phyloP scores from a whole-genome alignment of 2,113 vertebrate genomes.

The Misgurnus mizolepis region DNA sequence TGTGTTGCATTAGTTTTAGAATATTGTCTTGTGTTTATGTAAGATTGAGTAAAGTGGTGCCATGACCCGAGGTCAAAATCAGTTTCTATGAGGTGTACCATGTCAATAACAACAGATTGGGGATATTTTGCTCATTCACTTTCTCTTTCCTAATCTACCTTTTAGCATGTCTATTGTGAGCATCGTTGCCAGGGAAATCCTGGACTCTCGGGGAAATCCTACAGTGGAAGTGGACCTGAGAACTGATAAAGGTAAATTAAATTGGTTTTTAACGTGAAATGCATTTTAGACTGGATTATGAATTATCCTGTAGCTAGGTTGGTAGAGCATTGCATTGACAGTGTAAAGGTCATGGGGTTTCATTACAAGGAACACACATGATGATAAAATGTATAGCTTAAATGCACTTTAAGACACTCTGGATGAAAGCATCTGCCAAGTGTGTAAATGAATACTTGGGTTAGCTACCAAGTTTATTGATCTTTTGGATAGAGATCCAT shows the following conservation, averaged over 20 bases:
- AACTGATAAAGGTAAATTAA: slow-evolving; percentile 85
- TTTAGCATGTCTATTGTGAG: slow-evolving; percentile 81
- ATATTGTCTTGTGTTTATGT: background rate
- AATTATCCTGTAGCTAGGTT: background rate
- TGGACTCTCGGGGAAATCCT: slow-evolving; percentile 95
- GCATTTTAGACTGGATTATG: background rate
- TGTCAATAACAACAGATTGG: background rate
- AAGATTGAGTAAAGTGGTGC: background rate
- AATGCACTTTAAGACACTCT: too few species aligned
- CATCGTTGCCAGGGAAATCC: slow-evolving; percentile 90
- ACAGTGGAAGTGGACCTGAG: slow-evolving; percentile 90
- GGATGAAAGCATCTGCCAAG: too few species aligned
- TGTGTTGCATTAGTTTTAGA: too few species aligned
- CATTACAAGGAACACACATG: too few species aligned
- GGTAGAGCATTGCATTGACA: too few species aligned
- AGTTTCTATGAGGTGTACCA: too few species aligned
- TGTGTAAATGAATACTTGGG: background rate
- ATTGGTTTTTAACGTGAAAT: background rate
- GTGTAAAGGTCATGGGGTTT: too few species aligned
- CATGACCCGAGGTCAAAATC: background rate
- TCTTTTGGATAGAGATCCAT: background rate
- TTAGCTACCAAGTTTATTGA: background rate
- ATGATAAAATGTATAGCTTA: too few species aligned
- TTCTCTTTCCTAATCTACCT: slow-evolving; percentile 65
- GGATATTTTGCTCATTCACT: background rate